phyloP scores from a whole-genome alignment of 2,888 invertebrate genomes.

The Fabriciana adippe region DNA sequence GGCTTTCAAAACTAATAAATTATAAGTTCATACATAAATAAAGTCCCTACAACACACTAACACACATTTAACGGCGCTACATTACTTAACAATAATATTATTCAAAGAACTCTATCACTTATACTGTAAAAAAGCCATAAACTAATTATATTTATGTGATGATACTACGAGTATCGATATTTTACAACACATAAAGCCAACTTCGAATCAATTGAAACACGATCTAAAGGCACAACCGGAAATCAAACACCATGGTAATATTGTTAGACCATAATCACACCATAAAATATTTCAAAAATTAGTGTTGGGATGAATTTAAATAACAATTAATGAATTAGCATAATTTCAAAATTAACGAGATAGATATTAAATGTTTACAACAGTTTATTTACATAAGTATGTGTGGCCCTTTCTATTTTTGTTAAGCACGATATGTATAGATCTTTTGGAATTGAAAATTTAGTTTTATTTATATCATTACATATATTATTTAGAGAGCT shows the following conservation, averaged over 20 bases:
- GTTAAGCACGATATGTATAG: too few relatives aligned
- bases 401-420: conserved; percentile 27
- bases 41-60: neutral
- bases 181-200: conserved; percentile 7
- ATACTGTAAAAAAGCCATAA: conserved; percentile 7
- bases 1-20: too few relatives aligned
- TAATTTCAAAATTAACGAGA: conserved; percentile 42
- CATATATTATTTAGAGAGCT: neutral
- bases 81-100: neutral
- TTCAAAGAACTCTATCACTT: conserved; percentile 5
- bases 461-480: neutral
- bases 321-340: conserved; percentile 41
- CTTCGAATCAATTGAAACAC: conserved; percentile 24
- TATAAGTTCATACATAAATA: neutral
- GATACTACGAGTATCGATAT: conserved; percentile 10
- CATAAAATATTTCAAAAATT: conserved; percentile 38
- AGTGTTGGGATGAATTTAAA: conserved; percentile 7
- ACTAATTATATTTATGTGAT: conserved; percentile 20
- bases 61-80: neutral
- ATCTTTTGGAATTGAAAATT: neutral
- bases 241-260: conserved; percentile 29
- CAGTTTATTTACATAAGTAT: conserved; percentile 42
- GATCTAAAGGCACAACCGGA: conserved; percentile 26
- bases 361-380: conserved; percentile 42
- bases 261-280: conserved; percentile 32